Conservation (phyloP, 1,140 invertebrate genomes). For the Glomeris maerens region DNA sequence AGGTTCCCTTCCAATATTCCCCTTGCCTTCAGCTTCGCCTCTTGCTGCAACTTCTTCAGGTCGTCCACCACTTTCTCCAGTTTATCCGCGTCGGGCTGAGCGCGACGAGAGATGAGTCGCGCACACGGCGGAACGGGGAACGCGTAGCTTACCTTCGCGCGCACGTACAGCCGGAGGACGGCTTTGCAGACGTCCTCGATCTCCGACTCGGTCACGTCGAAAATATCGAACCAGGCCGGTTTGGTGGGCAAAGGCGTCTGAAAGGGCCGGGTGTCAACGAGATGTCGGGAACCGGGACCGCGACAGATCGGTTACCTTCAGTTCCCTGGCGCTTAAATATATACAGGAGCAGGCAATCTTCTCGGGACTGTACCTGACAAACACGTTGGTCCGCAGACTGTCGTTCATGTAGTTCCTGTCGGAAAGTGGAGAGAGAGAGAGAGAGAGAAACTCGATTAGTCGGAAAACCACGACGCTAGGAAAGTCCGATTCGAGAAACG, state of each 20-base stretch:
- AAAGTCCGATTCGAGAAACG: too few species aligned
- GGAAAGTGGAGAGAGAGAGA: not conserved
- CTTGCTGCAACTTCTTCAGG: constrained; percentile 1
- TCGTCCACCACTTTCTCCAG: constrained; percentile 10
- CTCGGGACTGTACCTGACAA: constrained; percentile 88
- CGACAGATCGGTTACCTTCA: constrained; percentile 37
- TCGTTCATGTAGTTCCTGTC: constrained; percentile 97
- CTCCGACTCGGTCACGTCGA: constrained; percentile 64
- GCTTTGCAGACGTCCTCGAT: constrained; percentile 70
- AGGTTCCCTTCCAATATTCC: not conserved
- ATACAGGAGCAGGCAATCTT: constrained; percentile 98
- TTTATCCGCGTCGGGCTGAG: constrained; percentile 6
- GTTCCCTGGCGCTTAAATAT: constrained; percentile 76
- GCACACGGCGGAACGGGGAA: too few species aligned
- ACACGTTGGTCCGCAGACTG: constrained; percentile 88
- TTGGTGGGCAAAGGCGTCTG: constrained; percentile 63
- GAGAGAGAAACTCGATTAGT: not conserved
- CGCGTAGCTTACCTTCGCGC: constrained; percentile 51
- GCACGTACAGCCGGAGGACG: constrained; percentile 69
- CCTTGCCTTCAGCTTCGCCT: constrained; percentile 10
- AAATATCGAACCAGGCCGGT: constrained; percentile 77
- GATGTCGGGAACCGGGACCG: not conserved
- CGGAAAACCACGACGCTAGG: too few species aligned
- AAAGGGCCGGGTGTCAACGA: constrained; percentile 11
- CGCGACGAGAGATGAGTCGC: not conserved